Evolutionary conservation across 2,888 invertebrate species (phyloP), one percentile per base, ranked within the genome.

Genomic region (Mythimna impura): DNA sequence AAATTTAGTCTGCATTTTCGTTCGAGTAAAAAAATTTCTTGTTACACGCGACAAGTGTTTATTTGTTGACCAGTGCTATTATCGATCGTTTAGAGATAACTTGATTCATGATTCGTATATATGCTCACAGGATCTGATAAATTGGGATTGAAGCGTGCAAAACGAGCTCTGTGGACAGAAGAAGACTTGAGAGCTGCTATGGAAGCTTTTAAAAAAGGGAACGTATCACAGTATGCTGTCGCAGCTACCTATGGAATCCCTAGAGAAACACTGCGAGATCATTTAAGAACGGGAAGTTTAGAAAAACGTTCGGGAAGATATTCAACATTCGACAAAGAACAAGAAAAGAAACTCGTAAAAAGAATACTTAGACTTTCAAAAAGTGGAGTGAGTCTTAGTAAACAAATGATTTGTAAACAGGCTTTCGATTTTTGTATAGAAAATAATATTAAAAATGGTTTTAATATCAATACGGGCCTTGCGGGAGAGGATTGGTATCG

Each of bases 341-440:
- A 66, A 71, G 76, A 77, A 12, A 55, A 57, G 7, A 10, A 25
- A 12, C 55, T 72, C 3, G 40, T 76, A 3, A 40, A 50, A 22
- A 63, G 34, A 55, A 34, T 73, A 55, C 12, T 22, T 6, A 22
- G 6, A 0, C n/a, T 52, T 25, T 40, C 40, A 30, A 60, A 52
- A 40, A 40, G n/a, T 52, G 71, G 69, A 3, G 69, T 60, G 0
- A 1, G n/a, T 20, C 50, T 69, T 52, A 71, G 58, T 40, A 7
- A 30, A n/a, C 54, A 34, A 20, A 20, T 43, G 5, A 34, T 70
- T 43, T 22, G 72, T 14, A 52, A 70, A 34, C 55, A 69, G 30
- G 60, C 40, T 7, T 61, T 60, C 52, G 40, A 71, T 14, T 70
- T 72, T 70, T 72, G 43, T 43, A 4, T 34, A 43, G 71, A 72